Percentiles rank a stretch among this genome's conserved stretches.
Conservation (phyloP, 2,888 invertebrate species). For the Elaeidobius kamerunicus region DNA sequence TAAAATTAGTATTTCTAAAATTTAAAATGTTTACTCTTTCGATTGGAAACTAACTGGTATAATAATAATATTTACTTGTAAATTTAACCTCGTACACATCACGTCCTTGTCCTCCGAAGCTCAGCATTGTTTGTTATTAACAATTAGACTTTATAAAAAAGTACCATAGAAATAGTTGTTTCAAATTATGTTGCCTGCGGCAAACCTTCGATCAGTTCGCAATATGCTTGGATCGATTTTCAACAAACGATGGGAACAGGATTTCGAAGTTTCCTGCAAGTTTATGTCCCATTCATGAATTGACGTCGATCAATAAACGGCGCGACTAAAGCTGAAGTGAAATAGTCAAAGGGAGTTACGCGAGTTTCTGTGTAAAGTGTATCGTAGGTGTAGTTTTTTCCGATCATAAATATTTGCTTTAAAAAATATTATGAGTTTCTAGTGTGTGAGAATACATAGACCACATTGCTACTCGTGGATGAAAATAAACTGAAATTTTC, state of each 20-base stretch:
- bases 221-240: conserved; percentile 6
- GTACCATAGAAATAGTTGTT: conserved; percentile 10
- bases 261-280: conserved; percentile 15
- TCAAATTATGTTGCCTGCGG: conserved; percentile 5
- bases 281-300: conserved; percentile 5
- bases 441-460: no score
- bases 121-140: conserved; percentile 13
- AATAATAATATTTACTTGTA: not conserved
- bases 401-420: not conserved
- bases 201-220: conserved; percentile 2
- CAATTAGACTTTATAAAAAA: conserved; percentile 21
- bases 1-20: no score
- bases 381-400: conserved; percentile 1
- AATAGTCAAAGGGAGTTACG: conserved; percentile 9
- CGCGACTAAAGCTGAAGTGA: conserved; percentile 9
- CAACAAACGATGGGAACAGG: conserved; percentile 2
- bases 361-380: conserved; percentile 6
- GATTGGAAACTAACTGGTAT: no score
- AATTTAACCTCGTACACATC: conserved; percentile 7
- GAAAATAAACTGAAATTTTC: conserved; percentile 15
- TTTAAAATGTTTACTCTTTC: no score
- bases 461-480: no score
- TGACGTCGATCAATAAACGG: conserved; percentile 14
- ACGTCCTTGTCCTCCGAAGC: conserved; percentile 15
- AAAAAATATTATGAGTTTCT: conserved; percentile 4